A percentile compares a stretch with the other conserved stretches of the same genome.
phyloP scores from a whole-genome alignment of 2,113 vertebrate species.

The Pycnonotus jocosus region DNA sequence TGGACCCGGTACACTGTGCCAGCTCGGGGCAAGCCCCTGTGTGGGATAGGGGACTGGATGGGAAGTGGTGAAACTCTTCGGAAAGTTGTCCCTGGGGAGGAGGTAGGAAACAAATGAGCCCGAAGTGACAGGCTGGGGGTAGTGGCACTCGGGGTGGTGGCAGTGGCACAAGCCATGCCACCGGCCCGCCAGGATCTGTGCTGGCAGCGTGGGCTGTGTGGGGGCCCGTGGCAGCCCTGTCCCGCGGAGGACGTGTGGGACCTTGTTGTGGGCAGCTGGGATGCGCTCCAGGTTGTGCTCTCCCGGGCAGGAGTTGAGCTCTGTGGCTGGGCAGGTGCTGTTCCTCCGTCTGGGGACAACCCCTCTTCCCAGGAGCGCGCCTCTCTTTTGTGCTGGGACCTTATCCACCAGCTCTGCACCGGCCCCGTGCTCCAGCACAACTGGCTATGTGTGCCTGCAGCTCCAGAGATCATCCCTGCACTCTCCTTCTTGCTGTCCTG shows the following conservation, averaged over 20 bases:
- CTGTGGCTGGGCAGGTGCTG: neutral
- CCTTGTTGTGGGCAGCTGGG: neutral
- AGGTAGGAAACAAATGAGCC: neutral
- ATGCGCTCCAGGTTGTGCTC: neutral
- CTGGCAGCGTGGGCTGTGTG: neutral
- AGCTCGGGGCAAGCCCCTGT: neutral
- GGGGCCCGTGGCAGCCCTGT: neutral
- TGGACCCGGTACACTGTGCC: neutral
- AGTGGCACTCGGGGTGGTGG: neutral
- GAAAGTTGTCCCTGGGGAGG: neutral
- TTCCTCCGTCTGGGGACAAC: rapidly evolving
- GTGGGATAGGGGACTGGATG: neutral
- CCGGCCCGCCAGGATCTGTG: neutral
- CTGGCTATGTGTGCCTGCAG: neutral
- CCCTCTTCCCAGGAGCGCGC: rapidly evolving
- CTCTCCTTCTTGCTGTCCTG: neutral
- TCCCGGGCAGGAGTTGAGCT: neutral
- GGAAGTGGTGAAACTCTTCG: neutral
- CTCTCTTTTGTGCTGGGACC: neutral
- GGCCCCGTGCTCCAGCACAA: neutral
- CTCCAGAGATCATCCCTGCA: neutral
- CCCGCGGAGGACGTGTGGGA: neutral
- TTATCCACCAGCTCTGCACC: rapidly evolving
- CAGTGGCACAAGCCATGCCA: neutral
- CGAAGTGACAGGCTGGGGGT: neutral